Evolutionary conservation across 2,113 vertebrate species (phyloP), one percentile per base, ranked within the genome.

Genomic region (Macquaria australasica): DNA sequence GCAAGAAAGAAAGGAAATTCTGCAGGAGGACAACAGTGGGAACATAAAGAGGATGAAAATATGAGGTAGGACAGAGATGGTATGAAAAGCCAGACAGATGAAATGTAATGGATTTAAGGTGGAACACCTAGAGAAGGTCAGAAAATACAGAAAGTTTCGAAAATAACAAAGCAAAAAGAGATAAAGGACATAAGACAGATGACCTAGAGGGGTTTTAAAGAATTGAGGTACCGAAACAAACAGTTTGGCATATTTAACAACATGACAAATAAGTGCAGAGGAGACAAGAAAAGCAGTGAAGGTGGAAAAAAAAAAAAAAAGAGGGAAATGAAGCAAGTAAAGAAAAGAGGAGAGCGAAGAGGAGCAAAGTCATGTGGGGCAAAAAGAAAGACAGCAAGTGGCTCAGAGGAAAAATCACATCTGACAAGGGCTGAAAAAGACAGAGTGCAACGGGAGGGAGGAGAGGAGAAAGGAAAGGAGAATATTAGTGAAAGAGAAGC

Each of bases 391-490:
- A 86, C 5, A 41, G 45, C 37, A 67, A 83, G 48, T 37, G 25
- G 53, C 51, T 69, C 34, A n/a, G 39, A 81, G 41, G 41, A 82
- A 88, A 90, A 88, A 87, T 84, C 78, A 75, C 39, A 88, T 69
- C 56, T 68, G 89, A 88, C 78, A 87, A 85, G 81, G 55, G 51
- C 41, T 70, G 31, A 74, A 58, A 58, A 68, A 59, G 58, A 75
- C 21, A 51, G 20, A 25, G 20, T 20, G 71, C 31, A 11, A 28
- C 58, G 12, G 51, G 7, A 55, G 8, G 16, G 73, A 72, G 55
- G 21, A 77, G 39, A 69, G 28, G 25, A 79, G 62, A 48, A 16
- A 41, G 18, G 20, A 59, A 56, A 41, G 31, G 10, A 74, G 75
- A 34, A 48, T 58, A 83, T 60, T 18, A 68, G 28, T 43, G 55